Conservation (phyloP, 2,113 vertebrate species). For the Tachycineta bicolor region DNA sequence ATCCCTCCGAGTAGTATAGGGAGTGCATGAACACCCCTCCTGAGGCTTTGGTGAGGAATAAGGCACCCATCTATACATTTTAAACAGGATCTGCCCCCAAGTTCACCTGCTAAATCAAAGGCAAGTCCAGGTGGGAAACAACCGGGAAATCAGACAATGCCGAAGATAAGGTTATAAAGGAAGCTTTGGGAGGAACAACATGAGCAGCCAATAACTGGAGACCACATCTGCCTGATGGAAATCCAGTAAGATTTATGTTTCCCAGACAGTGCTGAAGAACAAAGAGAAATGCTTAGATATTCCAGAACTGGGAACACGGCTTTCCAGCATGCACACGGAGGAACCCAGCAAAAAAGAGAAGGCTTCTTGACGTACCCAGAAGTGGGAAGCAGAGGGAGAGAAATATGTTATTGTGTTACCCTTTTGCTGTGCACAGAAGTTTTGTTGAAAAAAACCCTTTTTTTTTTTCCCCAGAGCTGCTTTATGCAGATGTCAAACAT, state of each 20-base stretch:
- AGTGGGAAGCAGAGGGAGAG: background rate
- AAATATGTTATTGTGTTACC: background rate
- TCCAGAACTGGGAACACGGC: background rate
- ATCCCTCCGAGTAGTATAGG: background rate
- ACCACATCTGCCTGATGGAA: background rate
- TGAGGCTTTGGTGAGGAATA: background rate
- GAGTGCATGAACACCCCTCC: background rate
- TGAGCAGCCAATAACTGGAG: background rate
- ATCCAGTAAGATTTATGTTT: constrained; percentile 2
- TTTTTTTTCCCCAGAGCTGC: background rate
- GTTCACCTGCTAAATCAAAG: constrained; percentile 40
- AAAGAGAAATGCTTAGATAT: background rate
- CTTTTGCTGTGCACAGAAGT: background rate
- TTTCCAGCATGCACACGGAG: background rate
- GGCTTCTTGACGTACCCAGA: background rate
- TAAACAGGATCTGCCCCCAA: background rate
- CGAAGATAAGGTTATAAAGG: constrained; percentile 20
- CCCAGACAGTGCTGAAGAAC: background rate
- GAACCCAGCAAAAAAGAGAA: background rate
- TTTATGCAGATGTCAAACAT: background rate
- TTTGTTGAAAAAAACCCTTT: background rate
- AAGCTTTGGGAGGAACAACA: background rate
- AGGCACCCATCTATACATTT: background rate
- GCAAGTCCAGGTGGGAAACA: background rate
- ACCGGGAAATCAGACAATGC: constrained; percentile 26